phyloP scores from a whole-genome alignment of 2,113 vertebrate species.

The Forbesichthys papilliferus region DNA sequence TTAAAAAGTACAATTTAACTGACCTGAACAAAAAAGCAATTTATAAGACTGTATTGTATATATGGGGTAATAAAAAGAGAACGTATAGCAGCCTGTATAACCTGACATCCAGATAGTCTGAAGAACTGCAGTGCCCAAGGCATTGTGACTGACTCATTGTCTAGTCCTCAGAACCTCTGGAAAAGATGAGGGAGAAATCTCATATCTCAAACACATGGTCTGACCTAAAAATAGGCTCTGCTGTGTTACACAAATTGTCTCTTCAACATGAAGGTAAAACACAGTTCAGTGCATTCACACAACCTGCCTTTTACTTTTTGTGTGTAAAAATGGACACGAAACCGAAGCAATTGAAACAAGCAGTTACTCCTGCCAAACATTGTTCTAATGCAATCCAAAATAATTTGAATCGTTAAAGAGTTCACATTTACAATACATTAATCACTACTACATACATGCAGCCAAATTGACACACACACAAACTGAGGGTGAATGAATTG shows the following conservation, averaged over 20 bases:
- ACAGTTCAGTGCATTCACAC: too few relatives aligned
- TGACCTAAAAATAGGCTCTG: too few relatives aligned
- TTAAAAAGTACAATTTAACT: too few relatives aligned
- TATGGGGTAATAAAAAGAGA: too few relatives aligned
- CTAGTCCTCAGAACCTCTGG: slow-evolving; percentile 18
- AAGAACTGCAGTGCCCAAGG: slow-evolving; percentile 13
- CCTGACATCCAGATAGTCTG: slow-evolving; percentile 20
- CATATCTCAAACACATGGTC: not conserved
- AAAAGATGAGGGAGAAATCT: not conserved
- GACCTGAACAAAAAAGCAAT: too few relatives aligned
- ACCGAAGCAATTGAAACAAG: not conserved
- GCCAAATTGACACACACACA: slow-evolving; percentile 9
- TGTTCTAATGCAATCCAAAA: not conserved
- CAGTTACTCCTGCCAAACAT: not conserved
- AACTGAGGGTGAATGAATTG: not conserved
- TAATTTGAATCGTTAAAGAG: not conserved
- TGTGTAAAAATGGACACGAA: not conserved
- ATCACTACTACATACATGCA: slow-evolving; percentile 32
- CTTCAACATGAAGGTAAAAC: too few relatives aligned
- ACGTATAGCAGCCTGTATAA: not conserved
- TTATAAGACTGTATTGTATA: too few relatives aligned
- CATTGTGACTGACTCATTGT: slow-evolving; percentile 10
- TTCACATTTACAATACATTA: slow-evolving; percentile 38
- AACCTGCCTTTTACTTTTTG: too few relatives aligned
- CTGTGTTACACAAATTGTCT: not conserved